These are phyloP conservation scores for Formica selysi DNA, from an alignment of 1,140 invertebrate genomes.

Conservation along the genomic window DNA sequence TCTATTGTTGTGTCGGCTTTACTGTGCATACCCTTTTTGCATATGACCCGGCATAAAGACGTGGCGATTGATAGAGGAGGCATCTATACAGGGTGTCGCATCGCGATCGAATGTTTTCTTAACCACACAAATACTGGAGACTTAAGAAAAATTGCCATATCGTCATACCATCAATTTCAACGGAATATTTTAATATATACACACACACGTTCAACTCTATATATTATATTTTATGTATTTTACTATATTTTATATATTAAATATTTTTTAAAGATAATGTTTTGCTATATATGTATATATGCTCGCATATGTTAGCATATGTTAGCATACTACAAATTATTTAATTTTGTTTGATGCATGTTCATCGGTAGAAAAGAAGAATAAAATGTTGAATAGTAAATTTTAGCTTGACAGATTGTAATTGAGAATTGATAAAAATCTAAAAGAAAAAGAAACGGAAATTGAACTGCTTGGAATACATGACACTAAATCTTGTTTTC, in stretches of 20 bases:
- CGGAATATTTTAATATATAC: no score
- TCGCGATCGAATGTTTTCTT: neutral
- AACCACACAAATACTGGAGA: neutral
- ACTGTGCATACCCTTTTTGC: conserved; percentile 34
- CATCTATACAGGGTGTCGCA: conserved; percentile 6
- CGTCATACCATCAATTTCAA: neutral
- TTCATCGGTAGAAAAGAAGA: no score
- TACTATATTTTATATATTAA: conserved; percentile 15
- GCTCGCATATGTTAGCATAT: neutral
- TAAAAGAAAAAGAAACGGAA: neutral
- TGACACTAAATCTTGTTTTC: neutral
- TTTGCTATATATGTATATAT: neutral
- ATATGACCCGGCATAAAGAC: conserved; percentile 31
- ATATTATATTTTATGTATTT: neutral
- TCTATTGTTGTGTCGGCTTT: conserved; percentile 22
- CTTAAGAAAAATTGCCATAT: conserved; percentile 2
- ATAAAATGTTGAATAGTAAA: neutral
- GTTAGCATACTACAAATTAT: no score
- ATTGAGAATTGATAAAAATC: neutral
- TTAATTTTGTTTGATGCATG: no score
- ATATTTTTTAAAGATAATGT: neutral
- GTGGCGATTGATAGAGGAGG: conserved; percentile 56
- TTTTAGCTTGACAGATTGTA: neutral
- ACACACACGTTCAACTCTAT: no score
- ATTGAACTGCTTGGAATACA: neutral